Percentiles rank a stretch among this genome's conserved stretches.
Evolutionary conservation across 2,888 invertebrate genomes (phyloP).

Genomic region (Oeneis ivallda): DNA sequence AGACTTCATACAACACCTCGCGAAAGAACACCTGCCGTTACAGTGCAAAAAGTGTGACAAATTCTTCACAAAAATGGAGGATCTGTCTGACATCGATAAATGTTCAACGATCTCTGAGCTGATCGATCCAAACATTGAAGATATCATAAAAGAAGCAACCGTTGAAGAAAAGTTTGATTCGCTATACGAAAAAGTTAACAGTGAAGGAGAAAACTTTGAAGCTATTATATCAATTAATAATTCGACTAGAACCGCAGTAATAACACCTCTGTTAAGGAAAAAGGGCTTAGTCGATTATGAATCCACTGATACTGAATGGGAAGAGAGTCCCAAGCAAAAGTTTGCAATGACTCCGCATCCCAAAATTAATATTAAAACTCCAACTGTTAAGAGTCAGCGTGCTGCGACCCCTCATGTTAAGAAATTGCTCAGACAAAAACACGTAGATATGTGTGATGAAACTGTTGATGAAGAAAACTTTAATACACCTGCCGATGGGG

Average conservation of each 20-base stretch:
- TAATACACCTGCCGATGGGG: conserved; percentile 47
- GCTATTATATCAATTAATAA: conserved; percentile 61
- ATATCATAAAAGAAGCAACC: conserved; percentile 40
- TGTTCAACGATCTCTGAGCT: conserved; percentile 70
- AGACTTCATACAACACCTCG: conserved; percentile 62
- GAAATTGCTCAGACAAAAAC: conserved; percentile 62
- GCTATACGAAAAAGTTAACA: conserved; percentile 58
- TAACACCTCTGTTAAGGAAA: conserved; percentile 66
- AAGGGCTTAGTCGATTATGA: conserved; percentile 71
- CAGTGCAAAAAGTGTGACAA: conserved; percentile 68
- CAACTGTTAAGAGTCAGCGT: conserved; percentile 57
- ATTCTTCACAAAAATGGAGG: conserved; percentile 64
- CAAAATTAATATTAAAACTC: conserved; percentile 57
- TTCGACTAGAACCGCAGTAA: conserved; percentile 64
- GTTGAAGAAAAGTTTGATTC: conserved; percentile 67
- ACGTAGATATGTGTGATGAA: conserved; percentile 58
- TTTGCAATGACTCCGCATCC: conserved; percentile 54
- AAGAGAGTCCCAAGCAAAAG: conserved; percentile 45
- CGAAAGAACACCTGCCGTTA: conserved; percentile 63
- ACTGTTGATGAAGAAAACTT: conserved; percentile 47
- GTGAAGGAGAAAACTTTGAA: conserved; percentile 57
- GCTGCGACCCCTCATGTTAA: conserved; percentile 67
- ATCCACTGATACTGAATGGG: conserved; percentile 61
- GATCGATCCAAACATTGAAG: conserved; percentile 45
- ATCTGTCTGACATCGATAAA: conserved; percentile 59